A percentile compares a stretch with the other conserved stretches of the same genome.
These are phyloP conservation scores for Troides oblongomaculatus DNA, from an alignment of 2,888 invertebrate species.

Conservation along the genomic window DNA sequence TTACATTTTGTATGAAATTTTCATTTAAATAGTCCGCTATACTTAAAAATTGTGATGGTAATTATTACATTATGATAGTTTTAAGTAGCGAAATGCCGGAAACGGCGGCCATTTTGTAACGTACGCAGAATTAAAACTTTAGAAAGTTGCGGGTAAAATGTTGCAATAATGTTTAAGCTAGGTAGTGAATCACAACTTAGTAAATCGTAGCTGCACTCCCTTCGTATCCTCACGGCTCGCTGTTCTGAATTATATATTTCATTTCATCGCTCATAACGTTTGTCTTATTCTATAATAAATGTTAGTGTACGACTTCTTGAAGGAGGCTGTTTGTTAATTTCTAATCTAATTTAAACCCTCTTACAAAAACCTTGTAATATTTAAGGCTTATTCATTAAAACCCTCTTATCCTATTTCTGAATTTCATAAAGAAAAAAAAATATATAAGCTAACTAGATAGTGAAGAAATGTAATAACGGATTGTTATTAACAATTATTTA, in stretches of 20 bases:
- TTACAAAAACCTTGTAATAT: neutral
- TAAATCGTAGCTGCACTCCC: conserved; percentile 26
- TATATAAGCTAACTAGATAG: conserved; percentile 9
- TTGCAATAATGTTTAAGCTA: conserved; percentile 46
- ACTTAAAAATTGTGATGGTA: conserved; percentile 59
- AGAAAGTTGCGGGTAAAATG: conserved; percentile 48
- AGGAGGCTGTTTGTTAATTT: conserved; percentile 7
- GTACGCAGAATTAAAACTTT: conserved; percentile 29
- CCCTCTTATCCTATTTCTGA: neutral
- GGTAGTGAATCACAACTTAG: conserved; percentile 30
- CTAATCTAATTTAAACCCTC: neutral
- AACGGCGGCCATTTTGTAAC: conserved; percentile 44
- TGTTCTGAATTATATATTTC: neutral
- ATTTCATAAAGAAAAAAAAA: neutral
- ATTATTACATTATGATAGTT: conserved; percentile 39
- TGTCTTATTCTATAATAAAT: neutral
- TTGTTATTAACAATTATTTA: conserved; percentile 4
- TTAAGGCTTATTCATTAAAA: neutral
- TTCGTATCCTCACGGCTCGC: neutral
- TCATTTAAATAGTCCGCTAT: conserved; percentile 42
- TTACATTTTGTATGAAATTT: conserved; percentile 3
- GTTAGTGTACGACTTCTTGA: neutral
- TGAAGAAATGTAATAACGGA: conserved; percentile 11
- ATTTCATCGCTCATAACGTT: conserved; percentile 4
- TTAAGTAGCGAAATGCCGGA: conserved; percentile 42